Evolutionary conservation across 2,113 vertebrate genomes (phyloP).

Genomic region (Muntiacus reevesi): DNA sequence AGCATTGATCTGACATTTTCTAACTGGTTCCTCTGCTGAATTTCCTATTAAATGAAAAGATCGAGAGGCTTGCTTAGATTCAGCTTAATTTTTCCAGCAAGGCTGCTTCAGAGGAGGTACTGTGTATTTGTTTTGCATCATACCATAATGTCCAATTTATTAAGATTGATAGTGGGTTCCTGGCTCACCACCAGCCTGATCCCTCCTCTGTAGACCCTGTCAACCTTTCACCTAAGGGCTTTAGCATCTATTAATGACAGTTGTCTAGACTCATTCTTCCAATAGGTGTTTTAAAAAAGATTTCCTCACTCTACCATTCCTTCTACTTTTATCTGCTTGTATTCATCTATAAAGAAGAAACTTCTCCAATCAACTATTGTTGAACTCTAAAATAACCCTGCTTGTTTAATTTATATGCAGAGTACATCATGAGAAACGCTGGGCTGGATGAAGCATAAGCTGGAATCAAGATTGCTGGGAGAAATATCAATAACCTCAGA

Average conservation of each 20-base stretch:
- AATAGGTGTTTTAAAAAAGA: background rate
- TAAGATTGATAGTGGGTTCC: background rate
- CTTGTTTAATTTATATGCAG: too few relatives aligned
- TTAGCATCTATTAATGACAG: background rate
- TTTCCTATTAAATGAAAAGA: background rate
- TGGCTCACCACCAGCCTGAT: too few relatives aligned
- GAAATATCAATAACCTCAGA: too few relatives aligned
- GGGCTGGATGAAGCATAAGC: too few relatives aligned
- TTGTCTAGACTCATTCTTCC: background rate
- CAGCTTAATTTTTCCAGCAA: background rate
- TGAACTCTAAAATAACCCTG: background rate
- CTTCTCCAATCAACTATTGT: background rate
- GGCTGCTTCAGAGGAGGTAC: too few relatives aligned
- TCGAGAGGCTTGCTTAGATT: background rate
- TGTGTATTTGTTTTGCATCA: background rate
- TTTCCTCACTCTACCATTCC: background rate
- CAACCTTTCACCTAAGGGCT: background rate
- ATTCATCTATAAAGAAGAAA: background rate
- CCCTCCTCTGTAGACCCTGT: too few relatives aligned
- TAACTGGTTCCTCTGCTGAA: background rate
- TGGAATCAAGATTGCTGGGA: too few relatives aligned
- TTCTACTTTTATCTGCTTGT: background rate
- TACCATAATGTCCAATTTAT: fast-evolving
- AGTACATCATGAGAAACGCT: too few relatives aligned
- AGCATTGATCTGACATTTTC: background rate